These are phyloP conservation scores for Tachuris rubrigastra DNA, from an alignment of 2,113 vertebrate species.

Conservation along the genomic window DNA sequence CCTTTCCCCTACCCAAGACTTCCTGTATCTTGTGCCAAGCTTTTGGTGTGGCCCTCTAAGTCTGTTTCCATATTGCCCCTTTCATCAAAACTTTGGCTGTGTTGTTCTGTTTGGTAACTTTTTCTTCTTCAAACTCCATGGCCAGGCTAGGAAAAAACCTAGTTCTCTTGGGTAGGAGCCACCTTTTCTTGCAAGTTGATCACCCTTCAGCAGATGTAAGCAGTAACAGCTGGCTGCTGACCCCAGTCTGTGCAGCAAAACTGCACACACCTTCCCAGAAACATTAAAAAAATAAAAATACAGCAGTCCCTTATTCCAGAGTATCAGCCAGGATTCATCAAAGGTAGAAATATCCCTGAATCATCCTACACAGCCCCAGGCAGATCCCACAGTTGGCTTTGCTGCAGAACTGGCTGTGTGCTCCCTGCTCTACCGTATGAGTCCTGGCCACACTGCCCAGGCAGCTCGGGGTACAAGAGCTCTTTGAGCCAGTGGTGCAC, in stretches of 20 bases:
- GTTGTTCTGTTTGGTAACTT: constrained; percentile 48
- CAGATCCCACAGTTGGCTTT: constrained; percentile 24
- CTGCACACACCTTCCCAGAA: constrained; percentile 47
- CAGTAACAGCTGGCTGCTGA: constrained; percentile 47
- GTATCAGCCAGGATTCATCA: constrained; percentile 40
- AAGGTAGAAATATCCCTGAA: constrained; percentile 48
- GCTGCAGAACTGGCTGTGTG: constrained; percentile 1
- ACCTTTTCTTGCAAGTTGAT: constrained; percentile 45
- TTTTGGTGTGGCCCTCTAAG: constrained; percentile 59
- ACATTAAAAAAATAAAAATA: neutral
- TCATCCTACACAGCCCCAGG: constrained; percentile 1
- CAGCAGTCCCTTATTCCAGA: constrained; percentile 23
- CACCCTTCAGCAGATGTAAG: constrained; percentile 35
- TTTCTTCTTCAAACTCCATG: constrained; percentile 26
- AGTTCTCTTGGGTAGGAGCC: constrained; percentile 43
- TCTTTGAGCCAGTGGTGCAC: constrained; percentile 36
- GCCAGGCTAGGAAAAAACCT: neutral
- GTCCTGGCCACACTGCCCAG: neutral
- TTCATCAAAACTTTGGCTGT: constrained; percentile 46
- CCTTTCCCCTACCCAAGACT: constrained; percentile 49
- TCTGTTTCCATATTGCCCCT: constrained; percentile 41
- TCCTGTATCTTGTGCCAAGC: constrained; percentile 51
- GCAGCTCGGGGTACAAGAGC: neutral
- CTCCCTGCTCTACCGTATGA: neutral
- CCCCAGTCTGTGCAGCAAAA: constrained; percentile 22